Evolutionary conservation across 2,797 vertebrate genomes (phyloP).

Genomic region (Pseudotriccus pelzelni): DNA sequence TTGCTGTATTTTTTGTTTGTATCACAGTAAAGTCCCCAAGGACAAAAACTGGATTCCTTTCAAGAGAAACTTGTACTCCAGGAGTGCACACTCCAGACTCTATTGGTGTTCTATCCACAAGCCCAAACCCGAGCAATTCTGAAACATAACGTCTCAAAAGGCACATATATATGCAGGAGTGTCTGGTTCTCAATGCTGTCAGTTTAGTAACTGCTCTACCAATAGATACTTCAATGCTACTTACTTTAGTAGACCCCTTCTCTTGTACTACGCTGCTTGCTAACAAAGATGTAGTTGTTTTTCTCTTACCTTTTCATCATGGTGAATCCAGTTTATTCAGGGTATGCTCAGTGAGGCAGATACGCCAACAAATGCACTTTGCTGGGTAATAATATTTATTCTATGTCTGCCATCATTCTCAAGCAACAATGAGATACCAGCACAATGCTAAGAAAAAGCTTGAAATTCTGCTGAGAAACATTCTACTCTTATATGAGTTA

Average conservation of each 20-base stretch:
- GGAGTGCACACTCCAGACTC: background rate
- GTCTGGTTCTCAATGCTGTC: background rate
- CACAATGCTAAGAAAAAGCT: background rate
- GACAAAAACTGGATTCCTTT: background rate
- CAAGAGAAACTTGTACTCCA: background rate
- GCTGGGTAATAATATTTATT: background rate
- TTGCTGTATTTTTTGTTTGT: background rate
- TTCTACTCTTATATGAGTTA: background rate
- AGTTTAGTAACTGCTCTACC: background rate
- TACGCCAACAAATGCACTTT: background rate
- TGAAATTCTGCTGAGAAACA: background rate
- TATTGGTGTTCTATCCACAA: background rate
- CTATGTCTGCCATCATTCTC: background rate
- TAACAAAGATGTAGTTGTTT: background rate
- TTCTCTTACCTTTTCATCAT: background rate
- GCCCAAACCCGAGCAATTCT: background rate
- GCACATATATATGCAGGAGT: accelerated
- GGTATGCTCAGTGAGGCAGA: background rate
- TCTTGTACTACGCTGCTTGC: background rate
- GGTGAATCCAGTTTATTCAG: background rate
- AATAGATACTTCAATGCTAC: accelerated
- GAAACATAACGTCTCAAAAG: background rate
- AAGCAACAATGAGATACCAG: background rate
- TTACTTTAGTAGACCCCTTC: background rate
- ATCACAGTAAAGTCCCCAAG: background rate